Percentiles rank a stretch among this genome's conserved stretches.
Evolutionary conservation across 2,113 vertebrate species (phyloP).

Genomic region (Hippopotamus amphibius): DNA sequence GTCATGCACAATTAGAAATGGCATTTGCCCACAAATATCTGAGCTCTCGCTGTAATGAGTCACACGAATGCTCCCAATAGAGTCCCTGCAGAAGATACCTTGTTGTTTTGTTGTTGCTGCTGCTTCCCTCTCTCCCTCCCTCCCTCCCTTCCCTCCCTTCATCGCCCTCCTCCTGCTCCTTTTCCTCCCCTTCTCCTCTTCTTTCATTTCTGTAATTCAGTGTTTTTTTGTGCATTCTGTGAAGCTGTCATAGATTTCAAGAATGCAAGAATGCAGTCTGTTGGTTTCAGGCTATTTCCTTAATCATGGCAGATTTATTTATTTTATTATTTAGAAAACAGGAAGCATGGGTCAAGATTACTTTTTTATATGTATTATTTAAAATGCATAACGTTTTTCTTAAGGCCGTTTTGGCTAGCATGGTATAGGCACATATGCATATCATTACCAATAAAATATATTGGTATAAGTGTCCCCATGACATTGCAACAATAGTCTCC

Average conservation of each 20-base stretch:
- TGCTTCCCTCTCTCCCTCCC: too few species aligned
- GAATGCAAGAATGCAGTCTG: background rate
- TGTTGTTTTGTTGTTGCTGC: background rate
- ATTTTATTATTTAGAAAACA: conserved; percentile 35
- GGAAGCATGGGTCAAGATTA: background rate
- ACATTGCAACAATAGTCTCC: background rate
- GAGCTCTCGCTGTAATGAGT: background rate
- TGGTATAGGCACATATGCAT: background rate
- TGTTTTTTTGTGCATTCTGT: background rate
- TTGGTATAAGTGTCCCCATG: background rate
- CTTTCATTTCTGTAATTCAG: background rate
- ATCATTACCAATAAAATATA: background rate
- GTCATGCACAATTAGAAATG: background rate
- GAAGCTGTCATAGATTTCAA: background rate
- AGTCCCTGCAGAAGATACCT: background rate
- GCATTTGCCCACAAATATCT: background rate
- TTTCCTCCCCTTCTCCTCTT: background rate
- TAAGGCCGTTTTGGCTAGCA: background rate
- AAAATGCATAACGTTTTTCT: background rate
- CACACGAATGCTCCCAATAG: background rate
- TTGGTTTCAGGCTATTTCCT: background rate
- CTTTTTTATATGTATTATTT: background rate
- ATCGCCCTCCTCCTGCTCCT: background rate
- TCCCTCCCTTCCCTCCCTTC: rapidly evolving
- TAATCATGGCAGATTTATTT: background rate